phyloP scores from a whole-genome alignment of 2,797 vertebrate species.

The Cossypha niveicapilla region DNA sequence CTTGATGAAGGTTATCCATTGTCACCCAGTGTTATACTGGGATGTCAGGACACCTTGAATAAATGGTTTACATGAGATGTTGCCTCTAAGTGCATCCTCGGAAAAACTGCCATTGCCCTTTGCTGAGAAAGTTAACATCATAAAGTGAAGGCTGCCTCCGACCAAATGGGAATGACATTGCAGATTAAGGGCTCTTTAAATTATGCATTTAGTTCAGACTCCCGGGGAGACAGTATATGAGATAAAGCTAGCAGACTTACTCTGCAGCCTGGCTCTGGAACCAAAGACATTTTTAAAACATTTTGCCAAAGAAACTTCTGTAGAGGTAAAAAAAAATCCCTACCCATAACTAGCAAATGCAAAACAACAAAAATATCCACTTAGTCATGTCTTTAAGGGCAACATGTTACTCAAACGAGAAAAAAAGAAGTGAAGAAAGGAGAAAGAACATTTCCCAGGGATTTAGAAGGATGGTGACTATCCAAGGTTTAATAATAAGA shows the following conservation, averaged over 20 bases:
- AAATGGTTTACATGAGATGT: conserved; percentile 69
- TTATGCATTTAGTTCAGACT: conserved; percentile 76
- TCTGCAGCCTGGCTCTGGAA: not conserved
- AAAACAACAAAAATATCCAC: not conserved
- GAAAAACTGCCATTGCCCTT: conserved; percentile 74
- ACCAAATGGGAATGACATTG: conserved; percentile 78
- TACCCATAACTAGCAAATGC: not conserved
- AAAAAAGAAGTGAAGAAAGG: not conserved
- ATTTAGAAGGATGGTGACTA: not conserved
- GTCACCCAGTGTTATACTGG: conserved; percentile 53
- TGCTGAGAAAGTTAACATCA: conserved; percentile 77
- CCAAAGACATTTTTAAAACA: not conserved
- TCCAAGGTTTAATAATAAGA: not conserved
- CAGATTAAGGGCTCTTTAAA: conserved; percentile 80
- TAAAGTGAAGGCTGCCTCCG: conserved; percentile 76
- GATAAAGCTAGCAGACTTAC: conserved; percentile 40
- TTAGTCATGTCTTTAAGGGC: not conserved
- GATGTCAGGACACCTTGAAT: conserved; percentile 64
- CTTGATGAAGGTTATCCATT: conserved; percentile 64
- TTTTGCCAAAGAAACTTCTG: conserved; percentile 16
- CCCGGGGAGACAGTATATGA: conserved; percentile 48
- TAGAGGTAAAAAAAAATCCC: not conserved
- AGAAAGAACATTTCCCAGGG: not conserved
- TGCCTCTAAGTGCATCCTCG: conserved; percentile 52
- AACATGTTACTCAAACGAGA: not conserved